These are phyloP conservation scores for Ctenopoma kingsleyae DNA, from an alignment of 2,797 vertebrate species.

Conservation along the genomic window DNA sequence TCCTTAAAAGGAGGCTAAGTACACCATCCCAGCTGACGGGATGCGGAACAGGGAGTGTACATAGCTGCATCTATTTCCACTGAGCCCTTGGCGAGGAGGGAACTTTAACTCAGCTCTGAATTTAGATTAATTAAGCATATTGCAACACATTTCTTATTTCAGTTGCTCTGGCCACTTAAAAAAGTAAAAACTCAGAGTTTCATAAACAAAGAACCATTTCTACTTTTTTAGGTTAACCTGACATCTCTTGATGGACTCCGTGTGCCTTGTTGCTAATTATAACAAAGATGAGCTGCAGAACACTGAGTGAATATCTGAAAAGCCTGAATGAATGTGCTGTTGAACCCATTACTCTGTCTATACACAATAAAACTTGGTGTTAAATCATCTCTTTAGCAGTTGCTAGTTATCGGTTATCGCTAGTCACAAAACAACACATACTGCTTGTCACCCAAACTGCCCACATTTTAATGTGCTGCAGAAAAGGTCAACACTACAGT, in stretches of 20 bases:
- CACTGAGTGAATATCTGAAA: conserved; percentile 1
- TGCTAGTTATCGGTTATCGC: background rate
- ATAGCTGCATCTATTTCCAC: conserved; percentile 58
- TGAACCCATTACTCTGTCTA: background rate
- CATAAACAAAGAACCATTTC: conserved; percentile 4
- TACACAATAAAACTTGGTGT: conserved; percentile 1
- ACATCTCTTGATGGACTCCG: background rate
- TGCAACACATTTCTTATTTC: conserved; percentile 22
- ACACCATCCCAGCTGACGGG: conserved; percentile 55
- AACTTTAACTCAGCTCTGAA: conserved; percentile 30
- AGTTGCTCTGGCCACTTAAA: background rate
- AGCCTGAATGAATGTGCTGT: background rate
- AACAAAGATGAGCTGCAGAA: conserved; percentile 21
- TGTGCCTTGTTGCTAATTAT: conserved; percentile 12
- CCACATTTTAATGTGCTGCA: conserved; percentile 38
- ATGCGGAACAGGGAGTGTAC: conserved; percentile 61
- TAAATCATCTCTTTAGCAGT: conserved; percentile 5
- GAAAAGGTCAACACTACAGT: conserved; percentile 47
- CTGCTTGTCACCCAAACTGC: conserved; percentile 22
- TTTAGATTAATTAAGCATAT: background rate
- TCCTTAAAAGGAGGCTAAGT: conserved; percentile 81
- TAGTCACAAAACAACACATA: conserved; percentile 12
- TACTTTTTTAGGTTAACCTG: background rate
- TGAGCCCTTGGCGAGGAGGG: conserved; percentile 21
- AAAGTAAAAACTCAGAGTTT: background rate